These are phyloP conservation scores for Cephus sareptanus DNA, from an alignment of 2,888 invertebrate genomes.

Conservation along the genomic window DNA sequence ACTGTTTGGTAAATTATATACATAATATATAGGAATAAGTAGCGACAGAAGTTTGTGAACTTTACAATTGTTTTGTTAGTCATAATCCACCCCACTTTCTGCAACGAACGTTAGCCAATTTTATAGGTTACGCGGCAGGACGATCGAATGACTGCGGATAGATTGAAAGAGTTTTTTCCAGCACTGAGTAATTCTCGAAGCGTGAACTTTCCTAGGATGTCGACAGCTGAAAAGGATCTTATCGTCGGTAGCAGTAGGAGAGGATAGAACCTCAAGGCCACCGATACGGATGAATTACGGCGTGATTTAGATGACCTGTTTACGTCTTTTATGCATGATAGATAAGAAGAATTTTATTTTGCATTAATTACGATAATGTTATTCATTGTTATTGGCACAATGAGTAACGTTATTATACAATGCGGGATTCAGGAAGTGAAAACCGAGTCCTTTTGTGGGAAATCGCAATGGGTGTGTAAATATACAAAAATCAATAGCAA, in stretches of 20 bases:
- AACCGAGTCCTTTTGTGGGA: too few relatives aligned
- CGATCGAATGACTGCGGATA: not conserved
- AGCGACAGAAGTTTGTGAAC: not conserved
- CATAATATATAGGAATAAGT: not conserved
- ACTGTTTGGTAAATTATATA: not conserved
- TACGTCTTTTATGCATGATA: too few relatives aligned
- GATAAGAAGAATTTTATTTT: too few relatives aligned
- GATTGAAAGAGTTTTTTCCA: not conserved
- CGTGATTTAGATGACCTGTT: too few relatives aligned
- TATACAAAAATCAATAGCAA: too few relatives aligned
- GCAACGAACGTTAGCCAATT: not conserved
- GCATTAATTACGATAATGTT: too few relatives aligned
- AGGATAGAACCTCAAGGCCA: not conserved
- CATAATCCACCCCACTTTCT: not conserved
- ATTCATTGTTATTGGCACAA: too few relatives aligned
- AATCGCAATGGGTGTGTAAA: too few relatives aligned
- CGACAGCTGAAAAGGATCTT: not conserved
- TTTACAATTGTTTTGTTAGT: not conserved
- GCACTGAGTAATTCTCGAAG: not conserved
- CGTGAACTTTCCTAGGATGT: not conserved
- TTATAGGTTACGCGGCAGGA: not conserved
- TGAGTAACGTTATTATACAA: too few relatives aligned
- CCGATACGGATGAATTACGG: not conserved
- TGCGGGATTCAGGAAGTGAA: too few relatives aligned
- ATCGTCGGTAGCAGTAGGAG: not conserved